Evolutionary conservation across 2,113 vertebrate species (phyloP), one percentile per base, ranked within the genome.

Genomic region (Hippocampus zosterae): DNA sequence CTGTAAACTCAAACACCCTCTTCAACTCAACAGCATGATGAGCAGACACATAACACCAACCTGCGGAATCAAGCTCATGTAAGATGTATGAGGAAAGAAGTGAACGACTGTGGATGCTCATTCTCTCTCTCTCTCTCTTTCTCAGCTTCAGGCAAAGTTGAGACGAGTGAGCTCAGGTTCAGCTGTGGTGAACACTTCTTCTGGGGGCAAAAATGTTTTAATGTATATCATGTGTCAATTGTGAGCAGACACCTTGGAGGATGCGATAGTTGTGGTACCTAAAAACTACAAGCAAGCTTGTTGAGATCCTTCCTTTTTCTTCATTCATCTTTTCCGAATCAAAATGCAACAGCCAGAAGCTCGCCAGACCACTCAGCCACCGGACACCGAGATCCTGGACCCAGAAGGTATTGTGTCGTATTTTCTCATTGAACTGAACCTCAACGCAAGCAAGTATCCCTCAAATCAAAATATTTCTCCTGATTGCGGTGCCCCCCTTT

Each of bases 321-420:
- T 13, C n/a, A 27, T 68, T 53, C 29, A 41, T 56, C 70, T 18
- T 15, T 29, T 57, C 12, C 33, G 61, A 64, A 29, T 48, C 21
- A 79, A 80, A 62, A 92, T 92, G 91, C 88, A 89, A 82, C 90
- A 86, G 73, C 81, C 80, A 29, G 85, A 85, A 64, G 62, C 27
- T 46, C 84, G 72, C 12, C 87, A 77, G 71, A 69, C 57, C 48
- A 10, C 69, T 68, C 87, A 63, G 53, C 81, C 59, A 65, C 21
- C 78, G 60, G 57, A 69, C 4, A 55, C 82, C n/a, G 79, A 80
- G 18, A 52, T 52, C 0, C 73, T 69, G 75, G 85, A 89, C 21
- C 66, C 85, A 33, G 69, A 63, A 87, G 91, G 90, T 92, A 88
- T n/a, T 41, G 8, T 21, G 8, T 57, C 23, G 16, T 33, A 29